Base-by-base conservation (phyloP, 2,797 vertebrate species). In the Pseudochirops corinnae region DNA sequence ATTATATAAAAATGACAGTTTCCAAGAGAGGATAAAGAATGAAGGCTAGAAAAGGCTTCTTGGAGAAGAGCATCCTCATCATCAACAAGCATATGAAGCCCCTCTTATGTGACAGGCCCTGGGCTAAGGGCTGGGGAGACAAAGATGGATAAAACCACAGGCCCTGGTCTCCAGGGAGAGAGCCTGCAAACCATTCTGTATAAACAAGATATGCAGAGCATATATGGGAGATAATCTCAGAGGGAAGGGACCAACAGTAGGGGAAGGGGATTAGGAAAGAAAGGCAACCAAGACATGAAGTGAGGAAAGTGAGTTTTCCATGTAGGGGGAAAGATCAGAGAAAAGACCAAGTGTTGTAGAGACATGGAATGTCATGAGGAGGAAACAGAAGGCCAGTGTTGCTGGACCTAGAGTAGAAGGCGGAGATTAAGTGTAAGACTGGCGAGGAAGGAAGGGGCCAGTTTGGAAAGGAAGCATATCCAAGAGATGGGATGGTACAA, bases 11-110 rank as follows among this genome's bases (percentile, higher is more conserved):
- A 21, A n/a, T 39, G n/a, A 39, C 33, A 7, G 90, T 58, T 96
- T 93, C 91, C 90, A 90, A 46, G 29, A 92, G 46, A 53, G 67
- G 57, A 94, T 60, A 55, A 92, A 95, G 55, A 24, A 39, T 13
- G 33, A 24, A 4, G 50, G 12, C 16, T 16, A 2, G 9, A 26
- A 24, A 24, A 94, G 55, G 62, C 33, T 18, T 67, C 26, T 18
- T n/a, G 62, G 62, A 67, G 16, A 74, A 74, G 62, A 39, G 31
- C 2, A 16, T 74, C 62, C 16, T 16, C 13, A 5, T 67, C 33
- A n/a, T 39, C n/a, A 18, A 39, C n/a, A 39, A 39, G 14, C n/a
- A 74, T 4, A 39, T 39, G 1, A 21, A 74, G 4, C 33, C 16
- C 62, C 62, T 74, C 62, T 74, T 74, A n/a, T 0, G 16, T 39